phyloP scores from a whole-genome alignment of 1,140 invertebrate species.

The Bombus sibiricus region DNA sequence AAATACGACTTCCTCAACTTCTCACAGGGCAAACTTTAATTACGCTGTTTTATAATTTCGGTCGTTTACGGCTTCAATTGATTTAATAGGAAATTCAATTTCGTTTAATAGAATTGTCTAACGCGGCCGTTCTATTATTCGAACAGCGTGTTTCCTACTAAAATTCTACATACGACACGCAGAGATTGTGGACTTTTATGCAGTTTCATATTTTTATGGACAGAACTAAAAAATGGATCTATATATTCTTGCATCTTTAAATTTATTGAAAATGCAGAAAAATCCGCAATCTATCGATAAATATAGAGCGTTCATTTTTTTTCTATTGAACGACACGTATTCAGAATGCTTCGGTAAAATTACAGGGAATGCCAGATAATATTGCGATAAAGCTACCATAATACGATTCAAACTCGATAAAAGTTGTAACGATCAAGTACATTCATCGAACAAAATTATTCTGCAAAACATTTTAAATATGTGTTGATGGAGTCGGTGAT shows the following conservation, averaged over 20 bases:
- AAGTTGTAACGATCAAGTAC: not conserved
- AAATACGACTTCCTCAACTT: not conserved
- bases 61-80: not conserved
- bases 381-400: not conserved
- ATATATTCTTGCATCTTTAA: too few species aligned
- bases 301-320: not conserved
- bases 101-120: too few species aligned
- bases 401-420: not conserved
- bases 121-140: not conserved
- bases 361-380: not conserved
- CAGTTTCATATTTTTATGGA: too few species aligned
- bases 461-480: not conserved
- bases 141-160: not conserved
- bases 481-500: not conserved
- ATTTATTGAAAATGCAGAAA: too few species aligned
- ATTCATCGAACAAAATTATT: not conserved
- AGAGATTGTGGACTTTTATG: rapidly evolving
- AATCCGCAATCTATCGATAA: too few species aligned
- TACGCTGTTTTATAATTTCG: not conserved
- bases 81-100: too few species aligned
- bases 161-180: not conserved
- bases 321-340: not conserved
- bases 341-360: not conserved
- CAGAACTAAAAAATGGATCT: too few species aligned
- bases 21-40: not conserved